Evolutionary conservation across 2,797 vertebrate species (phyloP), one percentile per base, ranked within the genome.

Genomic region (Microchirus variegatus): DNA sequence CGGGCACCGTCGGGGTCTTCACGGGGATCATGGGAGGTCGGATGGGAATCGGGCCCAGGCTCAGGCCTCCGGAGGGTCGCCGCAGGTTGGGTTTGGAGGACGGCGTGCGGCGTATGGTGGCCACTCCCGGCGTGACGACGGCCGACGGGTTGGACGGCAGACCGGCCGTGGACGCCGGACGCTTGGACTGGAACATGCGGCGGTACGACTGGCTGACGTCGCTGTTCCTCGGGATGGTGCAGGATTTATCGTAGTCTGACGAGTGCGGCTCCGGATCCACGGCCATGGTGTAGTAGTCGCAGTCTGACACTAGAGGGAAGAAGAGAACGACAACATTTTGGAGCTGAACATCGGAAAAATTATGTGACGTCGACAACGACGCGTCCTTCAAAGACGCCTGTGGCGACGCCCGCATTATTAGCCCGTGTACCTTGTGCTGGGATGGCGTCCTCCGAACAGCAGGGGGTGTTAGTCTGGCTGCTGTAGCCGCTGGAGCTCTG

Each of bases 401-500:
- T 22, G 22, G 22, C 3, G 22, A 22, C 22, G 5, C 22, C 22
- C 22, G 5, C 22, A 22, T 22, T 22, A 22, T 31, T 31, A 7
- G 31, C 6, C 31, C 31, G 38, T 35, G 22, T 15, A 96, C 95
- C 95, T 86, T 96, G 95, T 40, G 95, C 94, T 11, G 94, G 94
- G 76, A 95, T 95, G 0, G 95, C 90, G 87, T 97, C 96, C 91
- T 97, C 96, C 0, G 95, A 96, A 78, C 95, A 96, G 90, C 95
- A 96, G 0, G 96, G 96, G 0, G 96, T 98, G 72, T 94, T 94
- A 10, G 94, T 97, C 90, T 98, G 95, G 54, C 95, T 97, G 91
- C 96, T 98, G 88, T 98, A 97, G 49, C 96, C 96, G 0, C 95
- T 97, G 76, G 96, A 97, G 55, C 95, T 94, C 74, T 96, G 96